Evolutionary conservation across 2,888 invertebrate genomes (phyloP), one percentile per base, ranked within the genome.

Genomic region (Agrotis exclamationis): DNA sequence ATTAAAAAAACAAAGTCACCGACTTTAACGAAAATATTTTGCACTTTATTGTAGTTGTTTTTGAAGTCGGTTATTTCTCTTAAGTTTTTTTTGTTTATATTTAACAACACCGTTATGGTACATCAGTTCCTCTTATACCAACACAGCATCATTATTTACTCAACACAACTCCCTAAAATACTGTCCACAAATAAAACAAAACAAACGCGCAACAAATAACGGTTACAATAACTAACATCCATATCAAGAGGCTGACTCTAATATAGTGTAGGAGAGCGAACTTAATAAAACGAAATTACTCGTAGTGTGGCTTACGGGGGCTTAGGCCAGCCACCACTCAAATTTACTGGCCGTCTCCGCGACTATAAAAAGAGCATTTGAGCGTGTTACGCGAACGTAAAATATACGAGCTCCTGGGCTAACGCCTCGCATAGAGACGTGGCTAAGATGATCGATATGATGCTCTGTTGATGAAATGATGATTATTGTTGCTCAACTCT

Each of bases 281-380:
- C 89, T 93, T 93, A 93, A 94, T 94, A 93, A 93, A 93, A 92
- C 88, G 89, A 89, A 92, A 93, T 93, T 90, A 91, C 92, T 80
- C 88, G 84, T 86, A 79, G 80, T 80, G 80, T 74, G 76, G 90
- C 90, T 91, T 85, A 89, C 84, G 72, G 81, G 78, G 83, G 89
- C 91, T 92, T 87, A 91, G 86, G 85, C 76, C 86, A 84, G 88
- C 88, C 82, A 87, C 87, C 90, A 90, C 91, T 93, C 89, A 90
- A 92, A 92, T 93, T 93, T 91, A 93, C 91, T 88, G 88, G 90
- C 85, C 90, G 89, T 90, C 91, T 92, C 88, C 79, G 79, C 79
- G 87, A 85, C 92, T 89, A 92, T 94, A 93, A 94, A 93, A 92
- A 89, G 87, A 87, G 85, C 88, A 84, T 92, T 91, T 85, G 85